Base-by-base conservation (phyloP, 1,140 invertebrate species). In the Euura saliciscinereae region DNA sequence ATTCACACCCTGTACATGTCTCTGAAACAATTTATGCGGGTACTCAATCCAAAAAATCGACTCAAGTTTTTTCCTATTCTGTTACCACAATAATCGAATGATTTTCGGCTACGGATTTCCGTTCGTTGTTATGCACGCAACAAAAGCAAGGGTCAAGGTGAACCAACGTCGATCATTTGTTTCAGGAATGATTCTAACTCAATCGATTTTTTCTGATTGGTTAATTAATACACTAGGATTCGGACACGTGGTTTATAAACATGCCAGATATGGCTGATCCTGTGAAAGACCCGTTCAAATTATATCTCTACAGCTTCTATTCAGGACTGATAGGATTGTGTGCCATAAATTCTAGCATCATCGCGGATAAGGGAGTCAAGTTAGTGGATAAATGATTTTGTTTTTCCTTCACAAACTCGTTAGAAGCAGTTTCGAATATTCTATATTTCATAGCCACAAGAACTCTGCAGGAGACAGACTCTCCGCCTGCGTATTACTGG, bases 51-150 rank as follows among this genome's bases (percentile, higher is more conserved):
- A 13, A 76, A 28, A 28, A 28, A 28, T 28, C 11, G 59, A 65
- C 4, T 43, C 6, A 42, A 69, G 28, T n/a, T 46, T 45, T 44
- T 66, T 7, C 46, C 42, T 4, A 65, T 28, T 44, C 2, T 4
- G 65, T 66, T 68, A 72, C 28, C 2, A 10, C 1, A 64, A 10
- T 64, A 64, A 64, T 10, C 13, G 10, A 4, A 44, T 5, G 43
- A 28, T 42, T 28, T 10, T 83, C 13, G 80, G 75, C 51, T 80
- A 80, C 5, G 65, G 71, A 3, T 79, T 80, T 72, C 83, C 84
- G 3, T 80, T 81, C n/a, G 59, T 84, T 11, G 65, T 80, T n/a
- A 66, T 77, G 42, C 78, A 85, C 66, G 43, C 80, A 44, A 71
- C 45, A 42, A 46, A 64, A 44, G 70, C 64, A 7, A 44, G 46